A percentile compares a stretch with the other conserved stretches of the same genome.
phyloP scores from a whole-genome alignment of 2,888 invertebrate genomes.

The Lithophane socia region DNA sequence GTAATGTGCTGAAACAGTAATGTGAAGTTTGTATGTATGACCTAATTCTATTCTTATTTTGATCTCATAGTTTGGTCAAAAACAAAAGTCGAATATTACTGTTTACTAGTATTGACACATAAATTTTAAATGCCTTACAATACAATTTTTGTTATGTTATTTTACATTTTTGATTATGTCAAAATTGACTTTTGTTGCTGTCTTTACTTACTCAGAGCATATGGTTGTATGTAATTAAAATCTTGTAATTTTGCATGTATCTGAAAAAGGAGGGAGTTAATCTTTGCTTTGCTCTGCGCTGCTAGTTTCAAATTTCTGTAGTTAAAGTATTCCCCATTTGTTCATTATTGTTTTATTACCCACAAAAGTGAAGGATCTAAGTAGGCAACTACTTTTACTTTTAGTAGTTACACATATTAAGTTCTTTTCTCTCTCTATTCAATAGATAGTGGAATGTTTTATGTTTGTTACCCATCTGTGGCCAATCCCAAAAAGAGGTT shows the following conservation, averaged over 20 bases:
- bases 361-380: constrained; percentile 36
- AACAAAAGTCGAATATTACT: background rate
- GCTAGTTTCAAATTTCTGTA: background rate
- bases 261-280: background rate
- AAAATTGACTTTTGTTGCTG: background rate
- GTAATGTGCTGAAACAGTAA: background rate
- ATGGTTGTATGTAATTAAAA: constrained; percentile 12
- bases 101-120: background rate
- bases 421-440: too few relatives aligned
- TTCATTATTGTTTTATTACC: background rate
- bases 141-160: background rate
- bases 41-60: constrained; percentile 20
- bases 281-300: constrained; percentile 29
- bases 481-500: too few relatives aligned
- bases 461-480: too few relatives aligned
- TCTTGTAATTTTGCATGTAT: constrained; percentile 32
- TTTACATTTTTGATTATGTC: background rate
- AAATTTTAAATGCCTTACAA: too few relatives aligned
- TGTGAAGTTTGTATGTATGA: background rate
- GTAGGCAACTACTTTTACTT: background rate
- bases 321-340: background rate
- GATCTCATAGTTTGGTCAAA: constrained; percentile 4
- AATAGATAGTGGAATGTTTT: too few relatives aligned
- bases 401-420: too few relatives aligned
- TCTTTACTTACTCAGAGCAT: background rate